A percentile compares a stretch with the other conserved stretches of the same genome.
phyloP scores from a whole-genome alignment of 2,888 invertebrate species.

The Sinelater perroti region DNA sequence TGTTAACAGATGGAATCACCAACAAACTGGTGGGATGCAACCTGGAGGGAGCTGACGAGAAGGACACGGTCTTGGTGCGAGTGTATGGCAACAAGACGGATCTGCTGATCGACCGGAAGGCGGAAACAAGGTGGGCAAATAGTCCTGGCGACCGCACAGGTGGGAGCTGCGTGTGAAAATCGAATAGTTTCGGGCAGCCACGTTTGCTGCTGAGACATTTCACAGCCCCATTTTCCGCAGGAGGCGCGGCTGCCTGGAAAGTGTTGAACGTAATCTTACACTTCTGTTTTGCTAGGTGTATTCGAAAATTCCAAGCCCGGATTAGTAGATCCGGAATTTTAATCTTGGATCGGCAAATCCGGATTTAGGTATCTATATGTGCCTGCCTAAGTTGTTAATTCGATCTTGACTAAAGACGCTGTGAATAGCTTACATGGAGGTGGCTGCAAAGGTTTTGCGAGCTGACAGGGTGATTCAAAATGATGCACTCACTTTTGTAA shows the following conservation, averaged over 20 bases:
- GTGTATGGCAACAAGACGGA: slow-evolving; percentile 95
- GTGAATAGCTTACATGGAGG: no score
- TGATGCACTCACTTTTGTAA: no score
- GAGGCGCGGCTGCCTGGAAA: not conserved
- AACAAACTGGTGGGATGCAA: slow-evolving; percentile 87
- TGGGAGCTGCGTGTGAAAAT: no score
- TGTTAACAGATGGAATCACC: slow-evolving; percentile 93
- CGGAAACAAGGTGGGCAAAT: slow-evolving; percentile 74
- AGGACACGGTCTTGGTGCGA: slow-evolving; percentile 82
- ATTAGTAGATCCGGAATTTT: slow-evolving; percentile 24
- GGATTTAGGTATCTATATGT: slow-evolving; percentile 26
- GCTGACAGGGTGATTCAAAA: no score
- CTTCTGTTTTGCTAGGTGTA: slow-evolving; percentile 21
- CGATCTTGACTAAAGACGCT: no score
- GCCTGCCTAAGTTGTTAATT: slow-evolving; percentile 3
- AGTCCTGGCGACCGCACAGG: no score
- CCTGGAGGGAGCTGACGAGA: slow-evolving; percentile 58
- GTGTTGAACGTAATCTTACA: slow-evolving; percentile 13
- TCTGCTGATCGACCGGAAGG: slow-evolving; percentile 86
- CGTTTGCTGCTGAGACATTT: no score
- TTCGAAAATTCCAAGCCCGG: slow-evolving; percentile 21
- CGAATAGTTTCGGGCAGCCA: no score
- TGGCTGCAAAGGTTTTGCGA: no score
- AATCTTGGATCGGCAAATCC: slow-evolving; percentile 26
- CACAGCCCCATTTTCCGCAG: no score